phyloP scores from a whole-genome alignment of 2,113 vertebrate genomes.

The Arizona elegans region DNA sequence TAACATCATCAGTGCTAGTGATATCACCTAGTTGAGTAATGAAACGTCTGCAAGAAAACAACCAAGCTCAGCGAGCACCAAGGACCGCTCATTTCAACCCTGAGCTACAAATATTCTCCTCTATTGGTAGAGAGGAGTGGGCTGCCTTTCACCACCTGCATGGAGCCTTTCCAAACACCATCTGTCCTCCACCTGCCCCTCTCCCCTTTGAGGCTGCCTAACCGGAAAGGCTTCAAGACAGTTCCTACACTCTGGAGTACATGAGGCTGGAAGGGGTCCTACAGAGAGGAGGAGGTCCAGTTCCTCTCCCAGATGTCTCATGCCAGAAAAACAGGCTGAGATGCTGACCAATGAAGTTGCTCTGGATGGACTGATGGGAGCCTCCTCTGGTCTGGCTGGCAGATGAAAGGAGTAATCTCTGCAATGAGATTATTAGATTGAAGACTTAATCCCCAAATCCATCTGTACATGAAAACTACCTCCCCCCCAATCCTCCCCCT shows the following conservation, averaged over 20 bases:
- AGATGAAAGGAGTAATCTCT: slow-evolving; percentile 54
- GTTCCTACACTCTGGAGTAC: neutral
- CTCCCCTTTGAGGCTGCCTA: neutral
- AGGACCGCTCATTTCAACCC: neutral
- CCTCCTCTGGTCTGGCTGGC: neutral
- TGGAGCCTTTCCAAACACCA: neutral
- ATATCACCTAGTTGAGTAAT: neutral
- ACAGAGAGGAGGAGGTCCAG: neutral
- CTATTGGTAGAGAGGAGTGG: neutral
- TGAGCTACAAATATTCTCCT: neutral
- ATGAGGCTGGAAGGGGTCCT: neutral
- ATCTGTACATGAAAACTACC: slow-evolving; percentile 35
- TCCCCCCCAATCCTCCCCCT: neutral
- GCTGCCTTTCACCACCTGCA: neutral
- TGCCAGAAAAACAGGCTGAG: neutral
- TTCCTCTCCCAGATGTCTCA: neutral
- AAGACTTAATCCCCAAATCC: slow-evolving; percentile 53
- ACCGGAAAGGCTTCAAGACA: neutral
- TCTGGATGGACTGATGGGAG: slow-evolving; percentile 11
- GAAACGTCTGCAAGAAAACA: neutral
- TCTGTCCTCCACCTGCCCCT: neutral
- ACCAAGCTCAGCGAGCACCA: neutral
- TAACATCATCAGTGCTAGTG: neutral
- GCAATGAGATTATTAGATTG: slow-evolving; percentile 66
- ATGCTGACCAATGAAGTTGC: neutral